Evolutionary conservation across 2,113 vertebrate genomes (phyloP).

Genomic region (Zingel zingel): DNA sequence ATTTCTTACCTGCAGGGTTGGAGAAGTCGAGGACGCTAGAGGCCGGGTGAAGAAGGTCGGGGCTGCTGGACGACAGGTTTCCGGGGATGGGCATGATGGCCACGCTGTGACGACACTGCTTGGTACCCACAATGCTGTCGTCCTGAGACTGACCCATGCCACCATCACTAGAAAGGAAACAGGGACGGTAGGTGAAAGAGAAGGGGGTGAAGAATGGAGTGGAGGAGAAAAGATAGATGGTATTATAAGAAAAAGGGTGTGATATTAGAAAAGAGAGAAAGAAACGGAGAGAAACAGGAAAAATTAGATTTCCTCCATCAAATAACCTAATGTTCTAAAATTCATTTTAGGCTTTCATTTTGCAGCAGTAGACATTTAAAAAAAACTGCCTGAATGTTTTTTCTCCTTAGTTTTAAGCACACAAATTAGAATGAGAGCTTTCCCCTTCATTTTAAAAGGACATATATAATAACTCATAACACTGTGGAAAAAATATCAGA

Average conservation of each 20-base stretch:
- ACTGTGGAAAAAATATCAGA: neutral
- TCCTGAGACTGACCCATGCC: slow-evolving; percentile 95
- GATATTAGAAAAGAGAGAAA: neutral
- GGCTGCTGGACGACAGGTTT: slow-evolving; percentile 94
- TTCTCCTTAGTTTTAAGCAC: slow-evolving; percentile 1
- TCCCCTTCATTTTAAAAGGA: neutral
- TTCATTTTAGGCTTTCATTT: slow-evolving; percentile 4
- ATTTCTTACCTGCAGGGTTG: slow-evolving; percentile 90
- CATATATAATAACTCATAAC: slow-evolving; percentile 36
- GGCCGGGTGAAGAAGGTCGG: slow-evolving; percentile 94
- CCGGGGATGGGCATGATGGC: slow-evolving; percentile 96
- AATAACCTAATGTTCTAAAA: neutral
- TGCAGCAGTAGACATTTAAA: slow-evolving; percentile 39
- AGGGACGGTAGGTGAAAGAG: neutral
- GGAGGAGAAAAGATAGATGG: neutral
- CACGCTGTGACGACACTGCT: slow-evolving; percentile 94
- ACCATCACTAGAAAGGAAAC: slow-evolving; percentile 86
- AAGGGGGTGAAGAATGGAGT: neutral
- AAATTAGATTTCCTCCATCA: neutral
- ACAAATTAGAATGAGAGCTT: neutral
- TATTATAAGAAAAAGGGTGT: neutral
- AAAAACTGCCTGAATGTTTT: neutral
- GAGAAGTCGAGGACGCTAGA: slow-evolving; percentile 93
- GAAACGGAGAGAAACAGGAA: neutral
- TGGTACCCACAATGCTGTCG: slow-evolving; percentile 96